Base-by-base conservation (phyloP, 2,888 invertebrate genomes). In the Coecobrya sp. region DNA sequence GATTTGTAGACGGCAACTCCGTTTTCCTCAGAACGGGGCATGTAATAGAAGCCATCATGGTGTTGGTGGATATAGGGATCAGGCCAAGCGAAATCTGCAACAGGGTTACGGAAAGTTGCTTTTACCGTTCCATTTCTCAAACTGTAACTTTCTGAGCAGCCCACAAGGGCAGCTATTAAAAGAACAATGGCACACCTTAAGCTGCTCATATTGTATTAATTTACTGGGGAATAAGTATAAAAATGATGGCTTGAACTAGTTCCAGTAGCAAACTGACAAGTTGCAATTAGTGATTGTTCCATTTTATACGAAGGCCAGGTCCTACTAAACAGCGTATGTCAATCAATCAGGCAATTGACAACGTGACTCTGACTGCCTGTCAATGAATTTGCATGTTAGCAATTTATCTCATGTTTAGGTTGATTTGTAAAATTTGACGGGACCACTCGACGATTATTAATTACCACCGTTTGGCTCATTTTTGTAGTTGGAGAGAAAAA, bases 41-140 rank as follows among this genome's bases (percentile, higher is more conserved):
- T 94, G 79, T 94, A 94, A 36, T 94, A 94, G 10, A 76, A 94
- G 0, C 94, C 94, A 76, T 94, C 94, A 79, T 52, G 22, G 19
- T 79, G 79, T 7, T 27, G 4, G 55, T 93, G 90, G 11, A 86
- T 55, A 79, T 93, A 92, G 8, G 94, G 94, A 49, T 93, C 93
- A 10, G 93, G 92, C 93, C 93, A 93, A 0, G 45, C 55, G 42
- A 84, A 87, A 42, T 93, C 93, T 7, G 62, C 22, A 70, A 93
- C 76, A 25, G 93, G 93, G 55, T 93, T 93, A n/a, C 68, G 68
- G 81, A 90, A 93, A 11, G 79, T 92, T 55, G 93, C 93, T 25
- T 84, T 70, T 8, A 85, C 65, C 13, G 89, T 89, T 25, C 79
- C 89, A 85, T 93, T 93, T 30, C 89, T 85, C 11, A 86, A 70